Evolutionary conservation across 2,113 vertebrate genomes (phyloP).

Genomic region (Pyxicephalus adspersus): DNA sequence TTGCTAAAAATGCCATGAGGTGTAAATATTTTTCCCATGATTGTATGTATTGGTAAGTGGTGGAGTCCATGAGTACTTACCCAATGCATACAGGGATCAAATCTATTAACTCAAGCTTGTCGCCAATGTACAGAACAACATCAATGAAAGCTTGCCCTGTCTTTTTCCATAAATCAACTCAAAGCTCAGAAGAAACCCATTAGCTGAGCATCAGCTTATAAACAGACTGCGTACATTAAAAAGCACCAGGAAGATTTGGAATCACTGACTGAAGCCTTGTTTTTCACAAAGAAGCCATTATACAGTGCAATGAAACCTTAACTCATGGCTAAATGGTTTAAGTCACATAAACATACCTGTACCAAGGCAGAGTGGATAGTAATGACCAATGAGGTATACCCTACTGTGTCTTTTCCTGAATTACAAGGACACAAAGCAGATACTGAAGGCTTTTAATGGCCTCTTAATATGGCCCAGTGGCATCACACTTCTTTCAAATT

Average conservation of each 20-base stretch:
- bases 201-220: neutral
- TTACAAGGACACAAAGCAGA: slow-evolving; percentile 43
- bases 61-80: neutral
- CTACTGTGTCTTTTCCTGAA: slow-evolving; percentile 38
- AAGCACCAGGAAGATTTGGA: slow-evolving; percentile 6
- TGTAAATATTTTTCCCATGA: neutral
- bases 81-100: neutral
- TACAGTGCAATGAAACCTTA: slow-evolving; percentile 15
- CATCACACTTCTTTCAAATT: slow-evolving; percentile 46
- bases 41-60: neutral
- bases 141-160: neutral
- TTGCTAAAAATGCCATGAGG: too few species aligned
- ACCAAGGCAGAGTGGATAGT: slow-evolving; percentile 34
- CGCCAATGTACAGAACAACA: neutral
- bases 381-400: slow-evolving; percentile 37
- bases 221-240: slow-evolving; percentile 9
- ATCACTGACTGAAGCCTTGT: slow-evolving; percentile 21
- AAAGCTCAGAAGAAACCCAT: slow-evolving; percentile 22
- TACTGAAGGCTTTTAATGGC: slow-evolving; percentile 45
- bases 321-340: slow-evolving; percentile 34
- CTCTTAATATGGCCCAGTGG: slow-evolving; percentile 50
- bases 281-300: slow-evolving; percentile 25
- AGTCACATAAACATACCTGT: slow-evolving; percentile 40
- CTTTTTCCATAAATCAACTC: neutral
- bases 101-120: neutral